Evolutionary conservation across 2,113 vertebrate species (phyloP), one percentile per base, ranked within the genome.

Genomic region (Brienomyrus brachyistius): DNA sequence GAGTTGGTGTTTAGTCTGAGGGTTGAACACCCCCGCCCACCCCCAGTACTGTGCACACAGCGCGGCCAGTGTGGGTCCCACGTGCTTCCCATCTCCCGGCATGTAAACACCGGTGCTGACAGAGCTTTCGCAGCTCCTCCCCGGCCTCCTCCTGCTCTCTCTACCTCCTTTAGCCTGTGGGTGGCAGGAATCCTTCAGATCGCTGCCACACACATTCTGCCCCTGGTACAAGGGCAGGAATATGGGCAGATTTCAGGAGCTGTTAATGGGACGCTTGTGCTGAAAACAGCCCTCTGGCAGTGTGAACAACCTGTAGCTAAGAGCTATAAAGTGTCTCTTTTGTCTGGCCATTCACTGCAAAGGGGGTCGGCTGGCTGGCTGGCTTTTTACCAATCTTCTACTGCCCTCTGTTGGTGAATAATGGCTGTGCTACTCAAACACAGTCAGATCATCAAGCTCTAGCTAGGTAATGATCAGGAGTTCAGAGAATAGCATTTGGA

Each of bases 321-420:
- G 52, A 66, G 23, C 66, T 48, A 89, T 87, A 48, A 70, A 87
- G 83, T 43, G 87, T 82, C 88, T 56, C 13, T 47, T 77, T 48
- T 50, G 74, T 82, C 40, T 35, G 19, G 13, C 43, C 52, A 23
- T 85, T 6, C n/a, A 66, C 17, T 45, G 54, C 43, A 21, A 77
- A 35, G 27, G 27, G 10, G 27, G 13, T 15, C 13, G 15, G 40
- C 27, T 48, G n/a, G 83, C 19, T 48, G 43, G 83, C 7, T 31
- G 59, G 83, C 56, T 90, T 56, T 94, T 94, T 88, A 89, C 50
- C 89, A 92, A 92, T 88, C 77, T 93, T 95, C 92, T 94, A 93
- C 93, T 94, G 94, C 94, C 74, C 94, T 93, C 94, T 94, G 89
- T 94, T 94, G 94, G 94, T 13, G 89, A 17, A 82, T 56, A 15